phyloP scores from a whole-genome alignment of 2,888 invertebrate genomes.

The Adelphocoris suturalis region DNA sequence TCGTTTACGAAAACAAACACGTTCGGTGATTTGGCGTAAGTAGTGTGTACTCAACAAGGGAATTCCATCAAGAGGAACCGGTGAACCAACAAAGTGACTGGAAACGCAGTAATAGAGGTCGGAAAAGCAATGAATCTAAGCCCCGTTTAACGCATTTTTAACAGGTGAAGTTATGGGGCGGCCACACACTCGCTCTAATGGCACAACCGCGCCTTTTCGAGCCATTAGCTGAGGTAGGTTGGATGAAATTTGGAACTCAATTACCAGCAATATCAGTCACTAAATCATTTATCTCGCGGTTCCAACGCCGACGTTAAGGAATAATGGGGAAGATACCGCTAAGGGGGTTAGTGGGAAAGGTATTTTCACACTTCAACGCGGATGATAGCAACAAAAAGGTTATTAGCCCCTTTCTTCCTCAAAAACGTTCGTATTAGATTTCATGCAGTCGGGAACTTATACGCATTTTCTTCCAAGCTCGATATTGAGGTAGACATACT shows the following conservation, averaged over 20 bases:
- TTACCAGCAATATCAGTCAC: constrained; percentile 52
- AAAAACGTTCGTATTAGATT: neutral
- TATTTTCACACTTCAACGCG: constrained; percentile 11
- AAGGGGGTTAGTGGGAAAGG: neutral
- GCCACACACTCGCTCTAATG: constrained; percentile 20
- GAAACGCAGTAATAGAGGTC: neutral
- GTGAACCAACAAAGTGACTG: constrained; percentile 4
- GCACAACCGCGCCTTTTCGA: neutral
- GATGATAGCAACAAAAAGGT: neutral
- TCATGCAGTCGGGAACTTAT: too few species aligned
- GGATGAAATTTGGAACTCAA: constrained; percentile 54
- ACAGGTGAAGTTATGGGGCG: constrained; percentile 26
- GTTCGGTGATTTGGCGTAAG: too few species aligned
- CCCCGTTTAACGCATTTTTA: constrained; percentile 30
- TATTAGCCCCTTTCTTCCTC: neutral
- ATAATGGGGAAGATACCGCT: constrained; percentile 20
- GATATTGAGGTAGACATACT: too few species aligned
- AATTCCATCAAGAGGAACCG: neutral
- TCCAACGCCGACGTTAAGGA: constrained; percentile 1
- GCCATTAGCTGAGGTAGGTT: constrained; percentile 44
- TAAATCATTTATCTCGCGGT: constrained; percentile 35
- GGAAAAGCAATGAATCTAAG: constrained; percentile 21
- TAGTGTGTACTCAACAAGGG: too few species aligned
- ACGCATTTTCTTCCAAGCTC: too few species aligned
- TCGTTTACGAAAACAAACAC: too few species aligned